These are phyloP conservation scores for Mus pahari DNA, from an alignment of 2,113 vertebrate genomes.

Conservation along the genomic window DNA sequence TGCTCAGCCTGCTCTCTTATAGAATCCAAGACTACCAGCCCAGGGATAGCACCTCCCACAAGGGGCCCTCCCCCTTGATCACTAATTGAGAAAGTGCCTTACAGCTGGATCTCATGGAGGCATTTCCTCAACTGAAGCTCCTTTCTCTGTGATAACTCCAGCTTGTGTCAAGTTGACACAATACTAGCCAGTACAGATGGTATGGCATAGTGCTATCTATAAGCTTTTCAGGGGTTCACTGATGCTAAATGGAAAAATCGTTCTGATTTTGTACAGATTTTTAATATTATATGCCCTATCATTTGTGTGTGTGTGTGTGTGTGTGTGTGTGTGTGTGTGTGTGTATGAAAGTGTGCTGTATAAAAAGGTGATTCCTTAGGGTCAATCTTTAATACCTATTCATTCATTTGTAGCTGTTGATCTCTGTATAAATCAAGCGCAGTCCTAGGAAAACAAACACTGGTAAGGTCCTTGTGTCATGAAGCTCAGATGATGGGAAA, in stretches of 20 bases:
- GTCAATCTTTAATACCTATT: background rate
- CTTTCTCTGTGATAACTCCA: too few species aligned
- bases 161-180: too few species aligned
- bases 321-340: too few species aligned
- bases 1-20: too few species aligned
- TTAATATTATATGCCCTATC: background rate
- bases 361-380: conserved; percentile 32
- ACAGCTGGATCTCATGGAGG: too few species aligned
- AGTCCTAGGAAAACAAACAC: background rate
- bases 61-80: too few species aligned
- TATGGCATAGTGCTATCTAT: background rate
- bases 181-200: too few species aligned
- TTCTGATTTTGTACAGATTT: conserved; percentile 3
- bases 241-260: conserved; percentile 35
- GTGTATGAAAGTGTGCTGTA: background rate
- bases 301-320: background rate
- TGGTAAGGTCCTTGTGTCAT: background rate
- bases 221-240: background rate
- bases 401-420: background rate
- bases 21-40: too few species aligned
- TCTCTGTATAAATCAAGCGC: background rate
- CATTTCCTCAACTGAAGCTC: too few species aligned
- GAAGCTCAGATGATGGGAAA: background rate
- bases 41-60: too few species aligned
- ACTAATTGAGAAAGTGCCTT: too few species aligned